Conservation (phyloP, 2,797 vertebrate species). For the Chelon labrosus region DNA sequence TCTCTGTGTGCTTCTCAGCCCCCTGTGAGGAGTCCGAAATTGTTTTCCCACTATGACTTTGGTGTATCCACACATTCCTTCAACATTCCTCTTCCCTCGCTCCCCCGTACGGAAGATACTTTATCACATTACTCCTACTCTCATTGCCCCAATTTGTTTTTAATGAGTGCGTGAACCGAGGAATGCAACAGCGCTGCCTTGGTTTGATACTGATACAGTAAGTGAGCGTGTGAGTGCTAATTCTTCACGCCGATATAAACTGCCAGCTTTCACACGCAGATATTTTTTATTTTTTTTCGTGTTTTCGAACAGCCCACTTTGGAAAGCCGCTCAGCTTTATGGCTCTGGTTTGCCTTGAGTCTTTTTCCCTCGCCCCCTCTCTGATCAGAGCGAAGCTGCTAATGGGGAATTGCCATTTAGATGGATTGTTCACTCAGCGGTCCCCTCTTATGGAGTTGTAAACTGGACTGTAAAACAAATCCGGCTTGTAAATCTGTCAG, state of each 20-base stretch:
- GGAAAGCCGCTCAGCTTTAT: conserved; percentile 21
- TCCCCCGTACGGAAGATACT: conserved; percentile 54
- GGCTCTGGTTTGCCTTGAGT: conserved; percentile 20
- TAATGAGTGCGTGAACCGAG: conserved; percentile 42
- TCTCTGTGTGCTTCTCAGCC: conserved; percentile 77
- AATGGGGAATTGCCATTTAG: conserved; percentile 53
- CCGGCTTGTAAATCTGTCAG: conserved; percentile 66
- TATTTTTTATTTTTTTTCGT: conserved; percentile 9
- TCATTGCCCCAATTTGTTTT: conserved; percentile 55
- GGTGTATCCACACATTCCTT: conserved; percentile 74
- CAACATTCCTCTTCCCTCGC: conserved; percentile 67
- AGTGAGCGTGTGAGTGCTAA: conserved; percentile 22
- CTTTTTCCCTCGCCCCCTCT: conserved; percentile 5
- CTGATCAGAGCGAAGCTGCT: conserved; percentile 46
- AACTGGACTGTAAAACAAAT: conserved; percentile 75
- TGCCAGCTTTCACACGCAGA: conserved; percentile 2
- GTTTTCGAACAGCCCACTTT: conserved; percentile 17
- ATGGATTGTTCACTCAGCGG: conserved; percentile 46
- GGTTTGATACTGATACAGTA: conserved; percentile 34
- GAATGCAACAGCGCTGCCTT: conserved; percentile 32
- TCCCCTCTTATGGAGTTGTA: conserved; percentile 52
- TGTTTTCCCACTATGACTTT: conserved; percentile 78
- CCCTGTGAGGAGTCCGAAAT: conserved; percentile 76
- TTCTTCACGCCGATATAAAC: conserved; percentile 23
- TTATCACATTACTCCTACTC: conserved; percentile 61